phyloP scores from a whole-genome alignment of 2,888 invertebrate genomes.

The Acleris emargana region DNA sequence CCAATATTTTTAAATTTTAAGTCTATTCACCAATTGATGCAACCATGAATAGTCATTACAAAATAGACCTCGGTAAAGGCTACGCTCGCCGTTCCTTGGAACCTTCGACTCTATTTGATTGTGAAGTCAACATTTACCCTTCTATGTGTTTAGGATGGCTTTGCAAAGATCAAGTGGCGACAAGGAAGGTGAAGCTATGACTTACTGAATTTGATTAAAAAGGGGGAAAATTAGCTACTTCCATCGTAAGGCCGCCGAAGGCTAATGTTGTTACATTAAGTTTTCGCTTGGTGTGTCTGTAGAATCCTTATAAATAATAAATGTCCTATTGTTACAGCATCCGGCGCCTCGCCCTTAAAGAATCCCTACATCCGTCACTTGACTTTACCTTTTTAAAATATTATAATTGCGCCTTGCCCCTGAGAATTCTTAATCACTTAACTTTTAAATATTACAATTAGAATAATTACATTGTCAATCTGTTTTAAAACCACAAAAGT shows the following conservation, averaged over 20 bases:
- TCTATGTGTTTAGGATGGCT: slow-evolving; percentile 20
- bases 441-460: no score
- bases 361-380: no score
- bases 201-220: slow-evolving; percentile 17
- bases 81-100: neutral
- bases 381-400: no score
- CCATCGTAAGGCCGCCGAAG: neutral
- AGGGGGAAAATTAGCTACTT: neutral
- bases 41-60: neutral
- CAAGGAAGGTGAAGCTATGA: slow-evolving; percentile 6
- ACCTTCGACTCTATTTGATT: slow-evolving; percentile 23
- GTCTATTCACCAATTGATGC: no score
- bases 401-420: no score
- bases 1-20: no score
- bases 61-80: no score
- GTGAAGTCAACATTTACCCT: slow-evolving; percentile 16
- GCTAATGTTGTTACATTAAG: neutral
- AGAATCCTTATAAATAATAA: neutral
- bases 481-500: no score
- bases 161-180: neutral
- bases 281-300: neutral
- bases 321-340: no score
- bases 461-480: no score
- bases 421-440: no score
- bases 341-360: no score